phyloP scores from a whole-genome alignment of 2,888 invertebrate species.

The Byasa hedistus region DNA sequence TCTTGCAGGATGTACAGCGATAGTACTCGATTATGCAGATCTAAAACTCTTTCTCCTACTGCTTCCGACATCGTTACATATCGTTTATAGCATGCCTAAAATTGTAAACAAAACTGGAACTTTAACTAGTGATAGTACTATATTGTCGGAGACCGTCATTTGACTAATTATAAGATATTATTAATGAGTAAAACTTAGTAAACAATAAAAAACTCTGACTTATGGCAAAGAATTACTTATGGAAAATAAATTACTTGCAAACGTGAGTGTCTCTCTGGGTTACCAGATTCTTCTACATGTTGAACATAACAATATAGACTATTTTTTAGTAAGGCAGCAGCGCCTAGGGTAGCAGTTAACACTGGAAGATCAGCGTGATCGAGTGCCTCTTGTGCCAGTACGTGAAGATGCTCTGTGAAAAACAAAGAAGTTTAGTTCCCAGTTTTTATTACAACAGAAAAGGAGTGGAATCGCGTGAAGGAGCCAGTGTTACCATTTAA shows the following conservation, averaged over 20 bases:
- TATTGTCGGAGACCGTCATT: background rate
- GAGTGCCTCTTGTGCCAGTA: constrained; percentile 89
- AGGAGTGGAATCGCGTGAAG: background rate
- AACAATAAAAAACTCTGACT: no score
- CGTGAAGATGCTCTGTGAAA: constrained; percentile 85
- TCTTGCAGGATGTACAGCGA: constrained; percentile 91
- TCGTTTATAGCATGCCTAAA: constrained; percentile 83
- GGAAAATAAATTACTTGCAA: constrained; percentile 52
- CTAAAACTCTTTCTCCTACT: constrained; percentile 88
- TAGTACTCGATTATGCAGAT: constrained; percentile 88
- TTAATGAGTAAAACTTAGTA: no score
- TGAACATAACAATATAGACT: constrained; percentile 88
- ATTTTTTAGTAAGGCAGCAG: constrained; percentile 88
- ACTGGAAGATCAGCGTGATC: constrained; percentile 92
- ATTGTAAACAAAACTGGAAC: background rate
- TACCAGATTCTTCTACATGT: constrained; percentile 72
- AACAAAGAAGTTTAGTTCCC: background rate
- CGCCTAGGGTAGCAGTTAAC: constrained; percentile 89
- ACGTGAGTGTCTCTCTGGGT: constrained; percentile 61
- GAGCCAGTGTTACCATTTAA: no score
- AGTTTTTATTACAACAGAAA: constrained; percentile 5
- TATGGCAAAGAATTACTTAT: no score
- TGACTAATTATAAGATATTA: no score
- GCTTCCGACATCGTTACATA: constrained; percentile 92
- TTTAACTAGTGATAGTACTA: background rate